Conservation (phyloP, 2,888 invertebrate genomes). For the Ctena decussata region DNA sequence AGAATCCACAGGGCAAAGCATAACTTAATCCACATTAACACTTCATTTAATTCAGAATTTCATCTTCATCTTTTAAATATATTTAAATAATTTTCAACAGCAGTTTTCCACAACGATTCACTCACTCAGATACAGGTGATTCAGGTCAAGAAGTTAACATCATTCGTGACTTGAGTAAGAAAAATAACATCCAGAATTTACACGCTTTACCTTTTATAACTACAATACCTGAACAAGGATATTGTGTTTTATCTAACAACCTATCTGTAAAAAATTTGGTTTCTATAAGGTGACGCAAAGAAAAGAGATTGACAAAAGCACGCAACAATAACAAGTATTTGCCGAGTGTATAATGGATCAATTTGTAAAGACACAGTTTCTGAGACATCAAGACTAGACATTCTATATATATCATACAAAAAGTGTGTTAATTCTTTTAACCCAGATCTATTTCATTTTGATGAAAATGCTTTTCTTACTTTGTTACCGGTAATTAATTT, state of each 20-base stretch:
- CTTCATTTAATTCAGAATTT: neutral
- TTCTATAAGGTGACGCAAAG: neutral
- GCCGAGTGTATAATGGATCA: too few relatives aligned
- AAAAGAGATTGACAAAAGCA: neutral
- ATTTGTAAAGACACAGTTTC: neutral
- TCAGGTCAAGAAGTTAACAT: neutral
- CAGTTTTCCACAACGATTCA: neutral
- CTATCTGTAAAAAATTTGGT: neutral
- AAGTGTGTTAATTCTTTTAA: too few relatives aligned
- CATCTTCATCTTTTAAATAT: neutral
- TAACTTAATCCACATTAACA: neutral
- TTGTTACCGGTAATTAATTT: too few relatives aligned
- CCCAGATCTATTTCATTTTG: too few relatives aligned
- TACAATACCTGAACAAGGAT: neutral
- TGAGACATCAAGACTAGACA: neutral
- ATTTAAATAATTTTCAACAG: neutral
- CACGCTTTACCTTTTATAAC: neutral
- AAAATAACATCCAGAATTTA: neutral
- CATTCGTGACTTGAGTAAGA: neutral
- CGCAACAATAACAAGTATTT: neutral
- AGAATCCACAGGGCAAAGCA: neutral
- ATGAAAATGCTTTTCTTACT: too few relatives aligned
- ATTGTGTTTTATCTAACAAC: constrained; percentile 15
- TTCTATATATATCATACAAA: neutral
- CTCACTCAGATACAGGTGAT: neutral